Evolutionary conservation across 2,113 vertebrate genomes (phyloP).

Genomic region (Coptodon rendalli): DNA sequence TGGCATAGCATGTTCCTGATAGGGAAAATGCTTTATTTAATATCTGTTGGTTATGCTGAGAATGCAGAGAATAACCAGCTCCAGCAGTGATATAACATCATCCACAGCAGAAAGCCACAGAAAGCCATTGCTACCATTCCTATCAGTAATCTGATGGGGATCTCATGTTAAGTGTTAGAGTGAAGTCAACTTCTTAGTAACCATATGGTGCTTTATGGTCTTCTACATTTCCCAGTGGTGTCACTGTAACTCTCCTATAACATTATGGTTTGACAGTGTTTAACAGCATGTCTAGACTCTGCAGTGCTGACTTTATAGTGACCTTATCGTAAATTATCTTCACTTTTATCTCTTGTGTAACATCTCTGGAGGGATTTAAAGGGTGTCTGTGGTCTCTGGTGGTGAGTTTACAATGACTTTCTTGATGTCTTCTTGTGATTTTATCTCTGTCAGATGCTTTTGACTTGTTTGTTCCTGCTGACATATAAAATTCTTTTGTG

Average conservation of each 20-base stretch:
- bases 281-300: not conserved
- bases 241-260: not conserved
- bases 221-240: not conserved
- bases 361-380: not conserved
- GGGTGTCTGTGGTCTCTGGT: not conserved
- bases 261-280: not conserved
- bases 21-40: not conserved
- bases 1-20: not conserved
- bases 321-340: not conserved
- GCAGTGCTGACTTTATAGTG: constrained; percentile 1
- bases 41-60: not conserved
- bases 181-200: not conserved
- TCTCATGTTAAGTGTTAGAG: not conserved
- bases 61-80: not conserved
- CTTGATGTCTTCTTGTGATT: not conserved
- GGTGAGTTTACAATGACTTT: not conserved
- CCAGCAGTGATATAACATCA: not conserved
- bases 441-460: not conserved
- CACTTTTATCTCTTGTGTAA: not conserved
- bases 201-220: not conserved
- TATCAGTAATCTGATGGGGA: not conserved
- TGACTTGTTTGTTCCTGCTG: not conserved
- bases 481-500: not conserved
- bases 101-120: not conserved
- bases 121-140: not conserved